phyloP scores from a whole-genome alignment of 2,113 vertebrate genomes.

The Setophaga petechia region DNA sequence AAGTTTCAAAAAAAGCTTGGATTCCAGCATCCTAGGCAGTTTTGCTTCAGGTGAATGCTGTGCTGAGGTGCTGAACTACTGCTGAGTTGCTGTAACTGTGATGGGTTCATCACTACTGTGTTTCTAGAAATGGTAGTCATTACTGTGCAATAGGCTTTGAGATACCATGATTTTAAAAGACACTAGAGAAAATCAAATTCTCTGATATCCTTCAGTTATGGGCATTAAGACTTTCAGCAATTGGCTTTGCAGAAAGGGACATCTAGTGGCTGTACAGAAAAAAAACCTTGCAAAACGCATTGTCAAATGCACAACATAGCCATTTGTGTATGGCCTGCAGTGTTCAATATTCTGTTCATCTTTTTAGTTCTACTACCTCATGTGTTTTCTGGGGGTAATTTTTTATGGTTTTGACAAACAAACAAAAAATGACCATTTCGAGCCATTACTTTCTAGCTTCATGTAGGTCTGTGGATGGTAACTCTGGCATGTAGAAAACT shows the following conservation, averaged over 20 bases:
- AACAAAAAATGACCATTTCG: neutral
- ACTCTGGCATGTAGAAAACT: neutral
- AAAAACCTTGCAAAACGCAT: neutral
- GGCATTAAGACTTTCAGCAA: neutral
- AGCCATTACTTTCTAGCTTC: neutral
- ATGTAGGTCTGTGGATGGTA: neutral
- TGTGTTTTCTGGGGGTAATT: neutral
- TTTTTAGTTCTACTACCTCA: neutral
- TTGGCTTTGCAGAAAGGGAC: slow-evolving; percentile 76
- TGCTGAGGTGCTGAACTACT: neutral
- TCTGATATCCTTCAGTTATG: slow-evolving; percentile 12
- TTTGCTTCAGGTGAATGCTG: slow-evolving; percentile 36
- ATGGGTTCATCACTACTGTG: neutral
- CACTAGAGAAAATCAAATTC: slow-evolving; percentile 49
- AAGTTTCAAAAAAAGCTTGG: slow-evolving; percentile 31
- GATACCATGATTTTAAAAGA: slow-evolving; percentile 17
- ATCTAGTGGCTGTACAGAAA: slow-evolving; percentile 71
- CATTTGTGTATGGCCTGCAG: neutral
- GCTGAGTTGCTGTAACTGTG: neutral
- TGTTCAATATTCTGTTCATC: neutral
- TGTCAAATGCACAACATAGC: neutral
- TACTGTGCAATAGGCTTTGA: slow-evolving; percentile 44
- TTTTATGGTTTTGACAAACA: neutral
- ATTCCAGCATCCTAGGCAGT: slow-evolving; percentile 18
- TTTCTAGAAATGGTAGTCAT: slow-evolving; percentile 27